These are phyloP conservation scores for Patella ulyssiponensis DNA, from an alignment of 2,888 invertebrate species.

Conservation along the genomic window DNA sequence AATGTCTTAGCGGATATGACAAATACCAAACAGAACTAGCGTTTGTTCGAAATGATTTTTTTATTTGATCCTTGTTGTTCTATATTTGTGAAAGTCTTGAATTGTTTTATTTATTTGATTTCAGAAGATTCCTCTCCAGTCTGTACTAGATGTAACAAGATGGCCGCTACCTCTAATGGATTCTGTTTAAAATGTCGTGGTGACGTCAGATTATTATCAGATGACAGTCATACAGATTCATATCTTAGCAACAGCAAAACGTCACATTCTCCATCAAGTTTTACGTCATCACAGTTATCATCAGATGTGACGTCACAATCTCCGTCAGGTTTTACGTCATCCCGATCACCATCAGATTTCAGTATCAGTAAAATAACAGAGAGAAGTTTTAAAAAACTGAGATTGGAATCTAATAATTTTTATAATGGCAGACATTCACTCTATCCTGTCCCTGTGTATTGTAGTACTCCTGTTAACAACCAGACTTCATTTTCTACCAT, in stretches of 20 bases:
- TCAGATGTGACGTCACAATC: too few relatives aligned
- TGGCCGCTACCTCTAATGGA: neutral
- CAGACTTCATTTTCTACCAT: too few relatives aligned
- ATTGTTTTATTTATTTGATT: neutral
- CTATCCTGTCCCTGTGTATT: neutral
- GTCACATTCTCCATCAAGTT: too few relatives aligned
- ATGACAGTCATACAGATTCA: neutral
- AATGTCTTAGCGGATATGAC: too few relatives aligned
- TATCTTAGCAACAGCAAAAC: too few relatives aligned
- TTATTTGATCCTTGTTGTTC: too few relatives aligned
- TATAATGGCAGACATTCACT: neutral
- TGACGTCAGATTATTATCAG: neutral
- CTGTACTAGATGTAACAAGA: constrained; percentile 4
- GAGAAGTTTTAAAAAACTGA: neutral
- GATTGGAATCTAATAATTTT: neutral
- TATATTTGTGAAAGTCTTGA: neutral
- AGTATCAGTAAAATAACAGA: constrained; percentile 4
- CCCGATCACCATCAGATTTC: constrained; percentile 3
- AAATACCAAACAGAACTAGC: too few relatives aligned
- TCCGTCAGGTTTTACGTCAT: too few relatives aligned
- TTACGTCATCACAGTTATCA: too few relatives aligned
- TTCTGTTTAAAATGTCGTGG: neutral
- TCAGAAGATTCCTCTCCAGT: neutral
- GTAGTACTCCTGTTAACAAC: neutral
- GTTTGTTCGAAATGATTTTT: too few relatives aligned